Evolutionary conservation across 2,797 vertebrate species (phyloP).

Genomic region (Crenuchus spilurus): DNA sequence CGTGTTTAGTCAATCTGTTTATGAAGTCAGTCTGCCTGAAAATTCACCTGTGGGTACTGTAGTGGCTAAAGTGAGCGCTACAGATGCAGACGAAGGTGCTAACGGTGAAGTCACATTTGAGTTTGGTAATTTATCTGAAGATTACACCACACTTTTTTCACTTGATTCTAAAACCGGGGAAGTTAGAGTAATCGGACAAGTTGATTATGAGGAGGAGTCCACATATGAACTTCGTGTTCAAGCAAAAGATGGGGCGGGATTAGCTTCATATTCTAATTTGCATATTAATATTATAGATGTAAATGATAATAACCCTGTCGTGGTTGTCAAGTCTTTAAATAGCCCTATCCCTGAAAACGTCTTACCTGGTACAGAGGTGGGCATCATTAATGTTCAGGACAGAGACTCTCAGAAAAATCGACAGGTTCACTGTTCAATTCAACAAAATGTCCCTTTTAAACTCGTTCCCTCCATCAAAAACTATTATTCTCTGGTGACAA

Average conservation of each 20-base stretch:
- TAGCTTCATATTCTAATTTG: constrained; percentile 77
- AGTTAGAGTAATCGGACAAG: constrained; percentile 65
- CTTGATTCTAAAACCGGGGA: background rate
- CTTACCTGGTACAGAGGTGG: constrained; percentile 76
- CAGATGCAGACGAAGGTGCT: constrained; percentile 74
- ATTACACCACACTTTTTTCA: no score
- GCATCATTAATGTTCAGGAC: no score
- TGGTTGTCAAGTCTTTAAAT: constrained; percentile 22
- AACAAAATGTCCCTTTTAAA: no score
- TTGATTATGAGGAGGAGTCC: constrained; percentile 77
- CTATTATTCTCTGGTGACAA: no score
- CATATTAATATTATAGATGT: constrained; percentile 76
- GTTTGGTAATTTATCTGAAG: constrained; percentile 68
- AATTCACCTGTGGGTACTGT: constrained; percentile 70
- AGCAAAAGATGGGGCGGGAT: constrained; percentile 77
- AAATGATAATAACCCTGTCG: constrained; percentile 79
- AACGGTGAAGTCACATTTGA: constrained; percentile 76
- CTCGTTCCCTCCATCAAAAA: no score
- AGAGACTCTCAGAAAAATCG: no score
- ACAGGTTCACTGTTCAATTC: constrained; percentile 77
- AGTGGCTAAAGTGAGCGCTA: constrained; percentile 75
- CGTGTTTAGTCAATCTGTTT: constrained; percentile 73
- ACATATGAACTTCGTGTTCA: constrained; percentile 78
- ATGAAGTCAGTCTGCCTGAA: constrained; percentile 73
- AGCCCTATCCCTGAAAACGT: constrained; percentile 7